These are phyloP conservation scores for Eristalis intricaria DNA, from an alignment of 2,888 invertebrate species.

Conservation along the genomic window DNA sequence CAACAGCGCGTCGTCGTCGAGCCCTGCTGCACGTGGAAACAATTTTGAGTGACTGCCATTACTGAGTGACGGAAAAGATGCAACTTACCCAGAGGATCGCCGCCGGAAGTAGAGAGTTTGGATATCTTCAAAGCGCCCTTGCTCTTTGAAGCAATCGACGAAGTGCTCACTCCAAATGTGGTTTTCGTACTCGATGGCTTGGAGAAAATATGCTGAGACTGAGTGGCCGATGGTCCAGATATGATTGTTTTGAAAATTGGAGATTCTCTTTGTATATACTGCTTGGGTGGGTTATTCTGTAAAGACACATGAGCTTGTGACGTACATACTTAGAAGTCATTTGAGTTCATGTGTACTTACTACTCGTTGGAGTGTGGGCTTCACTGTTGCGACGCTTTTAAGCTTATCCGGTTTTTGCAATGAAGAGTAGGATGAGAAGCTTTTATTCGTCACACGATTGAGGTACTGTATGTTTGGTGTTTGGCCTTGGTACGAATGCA, in stretches of 20 bases:
- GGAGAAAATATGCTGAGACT: background rate
- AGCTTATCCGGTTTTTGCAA: conserved; percentile 33
- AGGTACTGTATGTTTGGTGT: conserved; percentile 2
- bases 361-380: conserved; percentile 42
- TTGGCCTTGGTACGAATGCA: background rate
- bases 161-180: background rate
- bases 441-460: conserved; percentile 18
- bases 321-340: background rate
- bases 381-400: conserved; percentile 53
- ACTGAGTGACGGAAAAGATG: background rate
- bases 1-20: conserved; percentile 33
- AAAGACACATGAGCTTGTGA: background rate
- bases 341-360: conserved; percentile 10
- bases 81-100: conserved; percentile 40
- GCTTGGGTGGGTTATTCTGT: conserved; percentile 21
- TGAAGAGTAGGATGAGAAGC: background rate
- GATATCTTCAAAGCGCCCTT: background rate
- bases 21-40: background rate
- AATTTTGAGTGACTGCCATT: background rate
- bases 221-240: background rate
- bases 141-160: background rate
- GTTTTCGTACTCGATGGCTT: background rate
- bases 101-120: background rate
- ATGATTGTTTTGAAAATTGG: background rate
- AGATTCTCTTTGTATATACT: background rate